These are phyloP conservation scores for Excalfactoria chinensis DNA, from an alignment of 2,113 vertebrate species.

Conservation along the genomic window DNA sequence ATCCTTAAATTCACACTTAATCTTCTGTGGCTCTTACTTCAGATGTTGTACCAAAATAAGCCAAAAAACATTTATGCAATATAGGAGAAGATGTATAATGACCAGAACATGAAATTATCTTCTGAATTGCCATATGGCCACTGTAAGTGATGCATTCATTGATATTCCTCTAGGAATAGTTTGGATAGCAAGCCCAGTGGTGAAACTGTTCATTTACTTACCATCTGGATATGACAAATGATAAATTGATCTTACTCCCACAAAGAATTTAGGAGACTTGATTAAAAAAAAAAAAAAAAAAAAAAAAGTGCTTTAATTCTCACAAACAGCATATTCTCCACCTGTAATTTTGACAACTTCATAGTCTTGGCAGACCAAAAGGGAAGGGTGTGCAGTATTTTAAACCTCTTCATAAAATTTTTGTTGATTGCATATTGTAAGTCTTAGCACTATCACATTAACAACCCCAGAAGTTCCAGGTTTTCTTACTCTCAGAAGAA, in stretches of 20 bases:
- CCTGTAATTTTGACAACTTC: not conserved
- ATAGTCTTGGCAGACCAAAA: not conserved
- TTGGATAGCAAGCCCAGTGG: constrained; percentile 14
- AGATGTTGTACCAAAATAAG: not conserved
- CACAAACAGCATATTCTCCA: not conserved
- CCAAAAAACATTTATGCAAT: not conserved
- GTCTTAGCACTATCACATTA: not conserved
- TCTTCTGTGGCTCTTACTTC: constrained; percentile 2
- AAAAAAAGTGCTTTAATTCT: not conserved
- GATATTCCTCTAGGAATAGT: constrained; percentile 56
- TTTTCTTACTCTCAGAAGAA: not conserved
- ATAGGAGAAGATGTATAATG: not conserved
- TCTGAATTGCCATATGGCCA: constrained; percentile 56
- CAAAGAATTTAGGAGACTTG: not conserved
- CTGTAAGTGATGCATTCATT: constrained; percentile 55
- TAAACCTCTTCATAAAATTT: not conserved
- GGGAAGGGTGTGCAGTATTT: not conserved
- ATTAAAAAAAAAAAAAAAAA: not conserved
- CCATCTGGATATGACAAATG: constrained; percentile 64
- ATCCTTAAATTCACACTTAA: not conserved
- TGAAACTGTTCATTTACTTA: constrained; percentile 56
- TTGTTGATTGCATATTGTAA: not conserved
- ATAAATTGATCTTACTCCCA: constrained; percentile 50
- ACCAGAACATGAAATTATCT: constrained; percentile 8
- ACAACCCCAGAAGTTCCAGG: not conserved